A percentile compares a stretch with the other conserved stretches of the same genome.
phyloP scores from a whole-genome alignment of 2,797 vertebrate genomes.

The Parambassis ranga region DNA sequence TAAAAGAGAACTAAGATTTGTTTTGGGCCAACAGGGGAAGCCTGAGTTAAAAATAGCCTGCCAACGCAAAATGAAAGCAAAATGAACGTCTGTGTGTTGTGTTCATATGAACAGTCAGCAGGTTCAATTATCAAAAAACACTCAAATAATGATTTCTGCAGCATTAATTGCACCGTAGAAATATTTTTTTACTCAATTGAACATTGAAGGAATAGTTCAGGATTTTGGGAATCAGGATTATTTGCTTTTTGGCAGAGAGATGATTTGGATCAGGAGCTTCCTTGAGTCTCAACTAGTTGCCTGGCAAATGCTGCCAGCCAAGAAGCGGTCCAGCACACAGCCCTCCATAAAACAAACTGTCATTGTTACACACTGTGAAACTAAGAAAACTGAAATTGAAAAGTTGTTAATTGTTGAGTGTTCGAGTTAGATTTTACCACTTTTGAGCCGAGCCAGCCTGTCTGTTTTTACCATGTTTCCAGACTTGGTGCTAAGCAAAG shows the following conservation, averaged over 20 bases:
- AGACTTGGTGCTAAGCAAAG: background rate
- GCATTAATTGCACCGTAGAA: no score
- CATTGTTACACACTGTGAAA: background rate
- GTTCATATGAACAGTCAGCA: conserved; percentile 17
- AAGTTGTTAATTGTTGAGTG: background rate
- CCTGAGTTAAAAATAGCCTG: conserved; percentile 28
- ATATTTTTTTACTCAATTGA: no score
- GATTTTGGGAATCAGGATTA: background rate
- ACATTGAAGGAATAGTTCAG: background rate
- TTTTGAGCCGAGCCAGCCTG: background rate
- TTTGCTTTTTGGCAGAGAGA: background rate
- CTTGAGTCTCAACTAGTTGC: background rate
- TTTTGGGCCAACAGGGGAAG: background rate
- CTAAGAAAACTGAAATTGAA: background rate
- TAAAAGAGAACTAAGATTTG: conserved; percentile 50
- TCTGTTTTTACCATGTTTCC: no score
- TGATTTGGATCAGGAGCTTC: background rate
- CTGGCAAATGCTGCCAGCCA: background rate
- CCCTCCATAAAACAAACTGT: background rate
- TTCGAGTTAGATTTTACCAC: background rate
- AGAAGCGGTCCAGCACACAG: background rate
- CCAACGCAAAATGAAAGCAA: conserved; percentile 1
- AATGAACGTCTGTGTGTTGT: background rate
- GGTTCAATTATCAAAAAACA: background rate
- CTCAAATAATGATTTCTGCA: no score